These are phyloP conservation scores for Ambastaia sidthimunki DNA, from an alignment of 2,797 vertebrate species.

Conservation along the genomic window DNA sequence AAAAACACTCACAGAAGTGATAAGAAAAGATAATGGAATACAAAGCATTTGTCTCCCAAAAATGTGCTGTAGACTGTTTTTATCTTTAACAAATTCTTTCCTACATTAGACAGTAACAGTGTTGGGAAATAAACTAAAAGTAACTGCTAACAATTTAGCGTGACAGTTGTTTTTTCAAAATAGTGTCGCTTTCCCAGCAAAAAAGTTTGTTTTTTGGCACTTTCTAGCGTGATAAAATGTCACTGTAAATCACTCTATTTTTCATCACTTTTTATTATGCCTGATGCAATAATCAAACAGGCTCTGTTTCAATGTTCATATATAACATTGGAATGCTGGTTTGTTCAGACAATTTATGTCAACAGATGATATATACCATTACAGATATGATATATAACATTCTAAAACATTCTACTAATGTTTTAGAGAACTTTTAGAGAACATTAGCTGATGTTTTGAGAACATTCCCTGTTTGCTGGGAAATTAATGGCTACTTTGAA, in stretches of 20 bases:
- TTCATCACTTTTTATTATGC: neutral
- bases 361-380: neutral
- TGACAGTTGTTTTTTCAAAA: neutral
- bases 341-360: neutral
- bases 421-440: no score
- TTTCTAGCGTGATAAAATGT: neutral
- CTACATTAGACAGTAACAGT: neutral
- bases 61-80: neutral
- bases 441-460: no score
- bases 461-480: no score
- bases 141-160: neutral
- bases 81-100: neutral
- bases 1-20: slow-evolving; percentile 15
- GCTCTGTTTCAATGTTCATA: neutral
- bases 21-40: neutral
- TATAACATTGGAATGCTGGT: neutral
- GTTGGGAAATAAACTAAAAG: neutral
- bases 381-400: no score
- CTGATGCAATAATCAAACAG: neutral
- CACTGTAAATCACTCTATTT: neutral
- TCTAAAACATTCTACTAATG: no score
- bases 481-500: neutral
- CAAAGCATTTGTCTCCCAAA: neutral
- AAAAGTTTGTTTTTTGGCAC: no score
- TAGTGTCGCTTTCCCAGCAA: neutral